A percentile compares a stretch with the other conserved stretches of the same genome.
These are phyloP conservation scores for Chiloscyllium punctatum DNA, from an alignment of 2,797 vertebrate genomes.

Conservation along the genomic window DNA sequence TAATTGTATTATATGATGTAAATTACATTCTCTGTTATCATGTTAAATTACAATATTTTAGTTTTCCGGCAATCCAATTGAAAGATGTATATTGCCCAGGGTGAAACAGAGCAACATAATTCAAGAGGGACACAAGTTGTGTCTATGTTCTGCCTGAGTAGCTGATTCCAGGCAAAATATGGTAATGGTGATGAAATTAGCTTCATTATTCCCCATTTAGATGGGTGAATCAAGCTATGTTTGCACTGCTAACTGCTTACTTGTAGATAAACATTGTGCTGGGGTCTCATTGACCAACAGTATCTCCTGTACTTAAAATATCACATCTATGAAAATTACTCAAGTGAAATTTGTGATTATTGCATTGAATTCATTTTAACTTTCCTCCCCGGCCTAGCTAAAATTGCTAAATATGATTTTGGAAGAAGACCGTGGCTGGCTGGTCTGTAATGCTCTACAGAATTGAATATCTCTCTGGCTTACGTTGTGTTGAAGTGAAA, in stretches of 20 bases:
- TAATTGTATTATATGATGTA: constrained; percentile 1
- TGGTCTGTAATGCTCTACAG: not conserved
- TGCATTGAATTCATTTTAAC: not conserved
- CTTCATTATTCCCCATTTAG: not conserved
- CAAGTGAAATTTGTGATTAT: not conserved
- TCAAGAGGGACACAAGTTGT: not conserved
- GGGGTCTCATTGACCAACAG: not conserved
- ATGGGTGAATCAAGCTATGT: not conserved
- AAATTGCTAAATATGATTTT: not conserved
- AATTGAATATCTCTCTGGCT: not conserved
- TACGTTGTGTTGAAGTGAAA: not conserved
- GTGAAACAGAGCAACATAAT: not conserved
- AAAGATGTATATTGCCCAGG: not conserved
- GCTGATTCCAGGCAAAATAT: not conserved
- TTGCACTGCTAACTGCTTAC: not conserved
- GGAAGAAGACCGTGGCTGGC: not conserved
- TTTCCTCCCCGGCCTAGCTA: not conserved
- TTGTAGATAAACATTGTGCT: not conserved
- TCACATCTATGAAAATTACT: not conserved
- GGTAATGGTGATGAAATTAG: not conserved
- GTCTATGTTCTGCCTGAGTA: not conserved
- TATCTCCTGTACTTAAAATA: not conserved
- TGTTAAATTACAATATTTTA: not conserved
- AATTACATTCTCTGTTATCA: not conserved
- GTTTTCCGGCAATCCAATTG: not conserved